Conservation (phyloP, 2,113 vertebrate species). For the Plectropomus leopardus region DNA sequence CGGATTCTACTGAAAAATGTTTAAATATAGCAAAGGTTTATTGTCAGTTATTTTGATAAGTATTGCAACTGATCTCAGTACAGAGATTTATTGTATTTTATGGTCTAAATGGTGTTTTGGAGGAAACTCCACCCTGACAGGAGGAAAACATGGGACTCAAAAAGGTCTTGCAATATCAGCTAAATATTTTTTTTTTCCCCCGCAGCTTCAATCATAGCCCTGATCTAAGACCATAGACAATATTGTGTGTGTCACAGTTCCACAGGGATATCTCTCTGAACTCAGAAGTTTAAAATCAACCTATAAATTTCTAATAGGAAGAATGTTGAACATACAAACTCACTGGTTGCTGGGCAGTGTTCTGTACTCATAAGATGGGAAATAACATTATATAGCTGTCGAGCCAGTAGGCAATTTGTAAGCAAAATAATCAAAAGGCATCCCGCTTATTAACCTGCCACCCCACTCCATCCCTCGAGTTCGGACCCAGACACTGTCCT, state of each 20-base stretch:
- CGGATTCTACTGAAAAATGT: constrained; percentile 1
- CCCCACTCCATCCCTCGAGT: no score
- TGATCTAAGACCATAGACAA: background rate
- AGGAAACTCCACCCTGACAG: background rate
- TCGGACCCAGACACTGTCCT: no score
- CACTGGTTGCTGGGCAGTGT: background rate
- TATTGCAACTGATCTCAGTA: background rate
- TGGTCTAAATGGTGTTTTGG: background rate
- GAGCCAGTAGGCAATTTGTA: background rate
- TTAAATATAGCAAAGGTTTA: rapidly evolving
- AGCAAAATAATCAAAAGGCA: no score
- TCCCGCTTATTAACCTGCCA: no score
- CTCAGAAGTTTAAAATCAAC: background rate
- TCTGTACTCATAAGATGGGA: background rate
- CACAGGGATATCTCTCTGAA: background rate
- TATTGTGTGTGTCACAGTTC: background rate
- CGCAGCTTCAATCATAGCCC: background rate
- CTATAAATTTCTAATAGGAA: background rate
- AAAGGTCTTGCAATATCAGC: background rate
- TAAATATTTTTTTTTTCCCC: constrained; percentile 8
- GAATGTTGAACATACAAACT: background rate
- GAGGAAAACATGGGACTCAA: background rate
- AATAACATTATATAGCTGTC: background rate
- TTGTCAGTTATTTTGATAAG: background rate
- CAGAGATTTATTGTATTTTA: background rate